Base-by-base conservation (phyloP, 2,797 vertebrate genomes). In the Tokudaia tokunoshimensis region DNA sequence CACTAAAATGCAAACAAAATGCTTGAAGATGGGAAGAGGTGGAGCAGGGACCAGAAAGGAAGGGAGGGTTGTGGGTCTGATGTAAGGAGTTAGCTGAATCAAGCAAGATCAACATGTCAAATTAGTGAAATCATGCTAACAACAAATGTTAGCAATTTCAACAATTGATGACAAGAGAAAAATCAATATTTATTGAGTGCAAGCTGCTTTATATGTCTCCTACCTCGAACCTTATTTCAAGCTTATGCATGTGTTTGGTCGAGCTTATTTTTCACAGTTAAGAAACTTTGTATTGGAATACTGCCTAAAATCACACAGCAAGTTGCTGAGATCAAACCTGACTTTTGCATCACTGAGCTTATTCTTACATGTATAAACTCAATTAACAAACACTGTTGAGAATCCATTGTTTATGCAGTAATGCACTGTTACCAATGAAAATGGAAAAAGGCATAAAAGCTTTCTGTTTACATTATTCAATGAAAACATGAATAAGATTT, bases 61-160 rank as follows among this genome's bases (percentile, higher is more conserved):
- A 15, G 5, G 8, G 0, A 10, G 12, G 8, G 0, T 0, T 17
- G 0, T 12, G 0, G 0, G 0, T 76, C 24, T 14, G 37, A 11
- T 7, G 34, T 2, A 34, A 74, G 76, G 7, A 76, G 3, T 85
- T 17, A 52, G 15, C 91, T 52, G 61, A 88, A 61, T 52, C 37
- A 57, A 41, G 24, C 15, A 74, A 95, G 59, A 90, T 79, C 88
- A 93, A 65, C 79, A 72, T 41, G 41, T 87, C 83, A 70, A 91
- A 83, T 93, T 83, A 89, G 93, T 82, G 76, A 78, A 83, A 80
- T 89, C 67, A 44, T 44, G 4, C 37, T 89, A 92, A 91, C 26
- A 94, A 93, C 92, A 91, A 96, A 87, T 83, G 65, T 37, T 92
- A 61, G 90, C 41, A 67, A 94, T 93, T 97, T 96, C 83, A 95